A percentile compares a stretch with the other conserved stretches of the same genome.
Evolutionary conservation across 2,888 invertebrate genomes (phyloP).

Genomic region (Geophilus truncorum): DNA sequence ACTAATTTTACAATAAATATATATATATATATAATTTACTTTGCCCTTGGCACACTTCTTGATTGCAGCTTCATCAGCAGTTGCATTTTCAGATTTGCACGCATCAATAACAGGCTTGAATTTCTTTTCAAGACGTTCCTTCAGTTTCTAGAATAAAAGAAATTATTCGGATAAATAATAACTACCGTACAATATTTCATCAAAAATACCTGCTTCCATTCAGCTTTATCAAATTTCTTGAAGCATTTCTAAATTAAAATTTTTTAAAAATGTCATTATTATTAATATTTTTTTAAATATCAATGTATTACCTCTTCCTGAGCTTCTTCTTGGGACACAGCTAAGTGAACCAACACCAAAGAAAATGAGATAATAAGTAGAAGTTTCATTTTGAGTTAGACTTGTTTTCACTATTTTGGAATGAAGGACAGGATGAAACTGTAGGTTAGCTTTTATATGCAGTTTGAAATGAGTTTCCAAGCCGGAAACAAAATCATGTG

Average conservation of each 20-base stretch:
- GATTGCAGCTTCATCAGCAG: not conserved
- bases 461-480: too few relatives aligned
- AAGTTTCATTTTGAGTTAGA: not conserved
- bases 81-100: not conserved
- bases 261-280: not conserved
- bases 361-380: not conserved
- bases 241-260: too few relatives aligned
- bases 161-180: too few relatives aligned
- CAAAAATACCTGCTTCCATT: too few relatives aligned
- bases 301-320: not conserved
- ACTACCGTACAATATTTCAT: too few relatives aligned
- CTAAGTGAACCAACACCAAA: not conserved
- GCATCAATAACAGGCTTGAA: not conserved
- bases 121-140: not conserved
- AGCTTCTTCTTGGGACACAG: not conserved
- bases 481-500: too few relatives aligned
- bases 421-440: too few relatives aligned
- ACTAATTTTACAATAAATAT: too few relatives aligned
- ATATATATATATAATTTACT: too few relatives aligned
- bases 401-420: too few relatives aligned
- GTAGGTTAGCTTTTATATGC: too few relatives aligned
- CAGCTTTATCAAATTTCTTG: too few relatives aligned
- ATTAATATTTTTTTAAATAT: not conserved
- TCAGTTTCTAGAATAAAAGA: not conserved
- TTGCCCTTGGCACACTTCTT: not conserved